Percentiles rank a stretch among this genome's conserved stretches.
These are phyloP conservation scores for Drosophila trapezifrons DNA, from an alignment of 1,140 invertebrate genomes.

Conservation along the genomic window DNA sequence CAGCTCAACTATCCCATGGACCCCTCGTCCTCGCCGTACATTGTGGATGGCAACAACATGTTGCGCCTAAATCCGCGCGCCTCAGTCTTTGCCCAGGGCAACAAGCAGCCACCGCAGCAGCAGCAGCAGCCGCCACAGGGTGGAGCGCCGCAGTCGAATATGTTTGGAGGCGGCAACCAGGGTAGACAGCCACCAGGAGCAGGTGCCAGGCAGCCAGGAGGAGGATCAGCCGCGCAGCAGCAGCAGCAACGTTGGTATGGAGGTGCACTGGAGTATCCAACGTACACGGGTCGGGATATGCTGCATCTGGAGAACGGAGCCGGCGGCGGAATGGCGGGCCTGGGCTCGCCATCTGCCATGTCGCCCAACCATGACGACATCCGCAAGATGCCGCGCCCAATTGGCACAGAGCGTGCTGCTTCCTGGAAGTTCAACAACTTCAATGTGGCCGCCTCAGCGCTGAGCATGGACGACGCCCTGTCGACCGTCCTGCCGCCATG, in stretches of 20 bases:
- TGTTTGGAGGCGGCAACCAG: slow-evolving; percentile 54
- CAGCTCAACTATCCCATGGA: slow-evolving; percentile 62
- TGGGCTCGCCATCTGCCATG: slow-evolving; percentile 86
- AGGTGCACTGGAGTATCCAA: slow-evolving; percentile 66
- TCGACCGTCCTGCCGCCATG: slow-evolving; percentile 51
- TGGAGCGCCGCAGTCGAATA: slow-evolving; percentile 52
- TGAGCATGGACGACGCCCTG: slow-evolving; percentile 59
- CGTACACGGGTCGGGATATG: slow-evolving; percentile 70
- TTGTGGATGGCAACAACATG: slow-evolving; percentile 57
- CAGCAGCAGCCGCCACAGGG: slow-evolving; percentile 29
- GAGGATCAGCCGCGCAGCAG: slow-evolving; percentile 34
- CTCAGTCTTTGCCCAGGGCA: slow-evolving; percentile 49
- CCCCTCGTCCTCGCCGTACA: slow-evolving; percentile 35
- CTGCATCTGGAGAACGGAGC: slow-evolving; percentile 78
- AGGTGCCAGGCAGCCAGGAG: slow-evolving; percentile 40
- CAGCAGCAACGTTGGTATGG: slow-evolving; percentile 69
- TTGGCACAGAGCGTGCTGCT: slow-evolving; percentile 90
- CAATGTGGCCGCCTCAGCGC: slow-evolving; percentile 50
- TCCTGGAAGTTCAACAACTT: slow-evolving; percentile 86
- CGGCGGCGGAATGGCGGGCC: slow-evolving; percentile 49
- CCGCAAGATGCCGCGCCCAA: slow-evolving; percentile 90
- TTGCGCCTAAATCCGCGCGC: slow-evolving; percentile 57
- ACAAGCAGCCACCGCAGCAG: slow-evolving; percentile 49
- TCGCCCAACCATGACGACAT: slow-evolving; percentile 88
- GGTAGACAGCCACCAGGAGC: slow-evolving; percentile 51